Evolutionary conservation across 2,113 vertebrate species (phyloP), one percentile per base, ranked within the genome.

Genomic region (Carassius carassius): DNA sequence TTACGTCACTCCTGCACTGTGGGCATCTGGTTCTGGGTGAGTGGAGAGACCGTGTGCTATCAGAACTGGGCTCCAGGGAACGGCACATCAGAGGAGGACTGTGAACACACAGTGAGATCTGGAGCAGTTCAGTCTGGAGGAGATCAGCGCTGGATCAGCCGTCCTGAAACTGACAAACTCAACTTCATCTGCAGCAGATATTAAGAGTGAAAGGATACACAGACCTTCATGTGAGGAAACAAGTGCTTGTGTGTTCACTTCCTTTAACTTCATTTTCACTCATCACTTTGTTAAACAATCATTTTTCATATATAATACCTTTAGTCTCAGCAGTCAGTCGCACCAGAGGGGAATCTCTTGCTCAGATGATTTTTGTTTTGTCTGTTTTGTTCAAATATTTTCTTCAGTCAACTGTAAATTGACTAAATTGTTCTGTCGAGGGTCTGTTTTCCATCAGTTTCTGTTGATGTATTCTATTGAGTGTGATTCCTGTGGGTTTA

Each of bases 141-240:
- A n/a, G 0, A 12, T 1, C 23, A 89, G 47, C 41, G 8, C 17
- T 90, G 89, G 90, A 5, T 63, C 56, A 84, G 62, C 5, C 70
- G 1, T 21, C 0, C 0, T 1, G 79, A 86, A 0, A 0, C 1
- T 0, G 10, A 62, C 0, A n/a, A 58, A 67, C 65, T 35, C 65
- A 69, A 69, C 32, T 69, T 69, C 32, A 10, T 69, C 65, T 69
- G 65, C 29, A 69, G 29, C 3, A 69, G 5, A 3, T 8, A 32
- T 17, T 12, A n/a, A 12, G 6, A 9, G 29, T 4, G 29, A 67
- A 65, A 16, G 23, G 4, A 13, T 47, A 47, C 44, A n/a, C 56
- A 58, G 11, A 62, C n/a, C n/a, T 63, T 63, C n/a, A 63, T 58
- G 56, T 60, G 11, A 60, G 21, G n/a, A 0, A 65, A 6, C 4